phyloP scores from a whole-genome alignment of 1,140 invertebrate species.

The Diuraphis noxia region DNA sequence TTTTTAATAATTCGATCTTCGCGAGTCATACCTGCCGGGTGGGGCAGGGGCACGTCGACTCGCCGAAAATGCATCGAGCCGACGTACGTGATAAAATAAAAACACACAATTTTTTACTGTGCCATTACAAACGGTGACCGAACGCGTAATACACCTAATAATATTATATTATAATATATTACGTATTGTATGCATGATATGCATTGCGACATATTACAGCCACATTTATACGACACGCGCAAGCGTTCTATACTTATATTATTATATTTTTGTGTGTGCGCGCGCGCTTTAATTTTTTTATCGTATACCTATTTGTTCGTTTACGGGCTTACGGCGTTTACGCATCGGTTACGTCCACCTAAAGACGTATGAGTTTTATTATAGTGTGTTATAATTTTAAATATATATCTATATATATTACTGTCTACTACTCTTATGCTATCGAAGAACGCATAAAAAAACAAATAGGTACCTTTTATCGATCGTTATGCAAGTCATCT shows the following conservation, averaged over 20 bases:
- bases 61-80: neutral
- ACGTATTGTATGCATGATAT: neutral
- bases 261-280: neutral
- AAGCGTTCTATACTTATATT: neutral
- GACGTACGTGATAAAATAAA: neutral
- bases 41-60: no score
- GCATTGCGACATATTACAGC: neutral
- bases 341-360: no score
- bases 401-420: neutral
- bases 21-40: no score
- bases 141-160: neutral
- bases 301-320: neutral
- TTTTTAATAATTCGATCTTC: neutral
- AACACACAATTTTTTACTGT: neutral
- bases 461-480: neutral
- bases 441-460: neutral
- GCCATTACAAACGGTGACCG: neutral
- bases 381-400: neutral
- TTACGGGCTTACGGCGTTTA: neutral
- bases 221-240: neutral
- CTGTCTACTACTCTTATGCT: neutral
- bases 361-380: neutral
- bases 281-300: neutral
- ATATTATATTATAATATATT: neutral
- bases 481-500: neutral